Conservation (phyloP, 2,113 vertebrate species). For the Corvus moneduloides region DNA sequence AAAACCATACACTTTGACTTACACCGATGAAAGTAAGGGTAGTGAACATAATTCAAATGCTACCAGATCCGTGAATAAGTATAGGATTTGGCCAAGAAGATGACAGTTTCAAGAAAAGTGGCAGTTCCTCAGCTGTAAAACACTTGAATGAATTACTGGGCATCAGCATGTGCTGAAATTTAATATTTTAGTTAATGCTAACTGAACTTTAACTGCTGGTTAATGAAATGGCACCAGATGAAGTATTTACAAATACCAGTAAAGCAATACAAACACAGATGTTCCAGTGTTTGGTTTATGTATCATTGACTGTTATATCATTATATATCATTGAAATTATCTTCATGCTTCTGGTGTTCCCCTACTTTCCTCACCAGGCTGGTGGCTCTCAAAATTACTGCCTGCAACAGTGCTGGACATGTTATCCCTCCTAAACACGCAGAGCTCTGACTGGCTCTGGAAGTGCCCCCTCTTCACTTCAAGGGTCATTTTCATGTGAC, state of each 20-base stretch:
- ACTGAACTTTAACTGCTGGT: not conserved
- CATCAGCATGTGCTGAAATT: not conserved
- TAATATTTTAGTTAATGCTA: not conserved
- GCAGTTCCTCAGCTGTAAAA: not conserved
- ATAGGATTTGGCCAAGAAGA: not conserved
- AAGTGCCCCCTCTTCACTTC: not conserved
- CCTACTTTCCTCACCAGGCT: not conserved
- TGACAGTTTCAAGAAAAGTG: not conserved
- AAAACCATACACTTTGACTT: constrained; percentile 14
- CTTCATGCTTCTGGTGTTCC: not conserved
- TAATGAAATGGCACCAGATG: constrained; percentile 2
- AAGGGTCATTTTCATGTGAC: not conserved
- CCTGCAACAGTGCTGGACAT: not conserved
- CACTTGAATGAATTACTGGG: not conserved
- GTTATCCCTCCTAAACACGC: not conserved
- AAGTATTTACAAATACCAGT: not conserved
- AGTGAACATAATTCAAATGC: constrained; percentile 16
- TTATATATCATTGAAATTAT: not conserved
- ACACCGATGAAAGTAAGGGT: constrained; percentile 19
- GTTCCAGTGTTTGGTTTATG: not conserved
- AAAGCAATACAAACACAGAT: not conserved
- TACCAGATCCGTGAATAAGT: not conserved
- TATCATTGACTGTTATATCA: not conserved
- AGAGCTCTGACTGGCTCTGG: not conserved
- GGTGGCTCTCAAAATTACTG: not conserved